phyloP scores from a whole-genome alignment of 2,113 vertebrate species.

The Tilapia sparmanii region DNA sequence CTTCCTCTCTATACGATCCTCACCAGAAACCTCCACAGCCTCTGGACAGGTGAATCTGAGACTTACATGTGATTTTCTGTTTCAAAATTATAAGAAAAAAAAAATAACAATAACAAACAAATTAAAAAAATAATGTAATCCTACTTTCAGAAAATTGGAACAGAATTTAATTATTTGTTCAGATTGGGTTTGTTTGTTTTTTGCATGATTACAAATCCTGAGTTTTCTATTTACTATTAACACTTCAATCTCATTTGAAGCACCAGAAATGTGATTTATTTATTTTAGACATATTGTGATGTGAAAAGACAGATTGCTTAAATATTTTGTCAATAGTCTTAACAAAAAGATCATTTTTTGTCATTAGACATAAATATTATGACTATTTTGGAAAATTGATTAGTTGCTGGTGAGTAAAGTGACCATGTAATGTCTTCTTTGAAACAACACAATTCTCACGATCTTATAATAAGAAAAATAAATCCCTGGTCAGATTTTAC shows the following conservation, averaged over 20 bases:
- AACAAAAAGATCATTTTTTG: background rate
- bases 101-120: background rate
- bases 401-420: background rate
- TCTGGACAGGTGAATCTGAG: background rate
- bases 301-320: background rate
- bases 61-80: background rate
- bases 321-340: background rate
- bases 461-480: background rate
- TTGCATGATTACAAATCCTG: background rate
- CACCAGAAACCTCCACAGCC: background rate
- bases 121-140: accelerated
- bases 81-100: background rate
- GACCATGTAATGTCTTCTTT: background rate
- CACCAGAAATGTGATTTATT: background rate
- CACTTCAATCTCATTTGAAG: background rate
- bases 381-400: background rate
- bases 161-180: background rate
- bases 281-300: accelerated
- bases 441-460: background rate
- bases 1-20: background rate
- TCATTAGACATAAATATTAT: background rate
- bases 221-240: background rate
- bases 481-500: background rate
- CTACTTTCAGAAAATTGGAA: background rate
- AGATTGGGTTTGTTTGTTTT: background rate